Evolutionary conservation across 1,140 invertebrate species (phyloP).

Genomic region (Drosophila nigromelanica): DNA sequence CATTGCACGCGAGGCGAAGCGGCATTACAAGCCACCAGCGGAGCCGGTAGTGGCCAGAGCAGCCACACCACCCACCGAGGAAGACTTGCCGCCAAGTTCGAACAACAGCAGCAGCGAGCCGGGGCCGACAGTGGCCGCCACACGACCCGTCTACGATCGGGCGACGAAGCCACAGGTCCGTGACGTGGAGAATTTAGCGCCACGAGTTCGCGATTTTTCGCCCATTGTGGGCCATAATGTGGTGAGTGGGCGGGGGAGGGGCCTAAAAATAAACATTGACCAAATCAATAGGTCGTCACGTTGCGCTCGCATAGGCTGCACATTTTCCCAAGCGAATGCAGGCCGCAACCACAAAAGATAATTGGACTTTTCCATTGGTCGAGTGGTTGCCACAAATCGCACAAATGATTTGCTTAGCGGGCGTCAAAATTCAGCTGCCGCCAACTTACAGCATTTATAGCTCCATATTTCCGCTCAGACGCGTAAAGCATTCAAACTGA

Average conservation of each 20-base stretch:
- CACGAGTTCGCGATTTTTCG: constrained; percentile 85
- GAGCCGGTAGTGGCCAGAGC: background rate
- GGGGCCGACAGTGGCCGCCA: background rate
- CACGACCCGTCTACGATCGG: constrained; percentile 86
- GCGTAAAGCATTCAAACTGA: constrained; percentile 42
- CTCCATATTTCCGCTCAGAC: constrained; percentile 67
- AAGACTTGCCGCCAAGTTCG: constrained; percentile 4
- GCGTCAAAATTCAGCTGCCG: constrained; percentile 70
- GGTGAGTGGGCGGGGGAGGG: constrained; percentile 45
- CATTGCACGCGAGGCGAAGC: constrained; percentile 80
- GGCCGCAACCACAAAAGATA: constrained; percentile 40
- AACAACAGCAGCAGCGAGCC: background rate
- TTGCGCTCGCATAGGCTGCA: constrained; percentile 43
- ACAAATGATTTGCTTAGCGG: constrained; percentile 73
- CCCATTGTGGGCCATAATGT: constrained; percentile 86
- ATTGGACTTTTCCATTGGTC: constrained; percentile 13
- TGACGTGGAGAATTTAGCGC: constrained; percentile 61
- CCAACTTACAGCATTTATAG: constrained; percentile 71
- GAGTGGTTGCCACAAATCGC: constrained; percentile 37
- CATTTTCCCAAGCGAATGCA: constrained; percentile 3
- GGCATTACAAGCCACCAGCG: constrained; percentile 55
- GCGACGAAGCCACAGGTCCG: constrained; percentile 85
- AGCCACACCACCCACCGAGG: background rate
- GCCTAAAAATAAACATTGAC: constrained; percentile 49
- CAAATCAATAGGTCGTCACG: constrained; percentile 72